Base-by-base conservation (phyloP, 2,888 invertebrate genomes). In the Cyaniris semiargus region DNA sequence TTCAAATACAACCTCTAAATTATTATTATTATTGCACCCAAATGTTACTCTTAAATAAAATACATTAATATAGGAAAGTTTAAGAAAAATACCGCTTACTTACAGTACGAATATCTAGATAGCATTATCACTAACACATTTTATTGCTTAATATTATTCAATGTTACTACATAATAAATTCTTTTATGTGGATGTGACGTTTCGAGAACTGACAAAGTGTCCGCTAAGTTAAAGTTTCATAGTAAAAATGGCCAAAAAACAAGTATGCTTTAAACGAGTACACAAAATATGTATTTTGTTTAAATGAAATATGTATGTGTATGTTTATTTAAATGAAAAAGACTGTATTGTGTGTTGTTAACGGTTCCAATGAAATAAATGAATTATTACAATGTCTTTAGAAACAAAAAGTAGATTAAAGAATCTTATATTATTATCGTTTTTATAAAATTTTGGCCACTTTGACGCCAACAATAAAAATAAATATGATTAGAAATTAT, bases 11-110 rank as follows among this genome's bases (percentile, higher is more conserved):
- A 66, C 27, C 66, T 85, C 87, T 82, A 90, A 91, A 88, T 87
- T 90, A 91, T 89, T 91, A 88, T 87, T 90, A 91, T 89, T 91
- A 91, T 91, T 91, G 91, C 91, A 91, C 90, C 85, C 86, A 88
- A 84, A 83, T 83, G 82, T 81, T 83, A 75, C 79, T 79, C 79
- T 80, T 79, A 79, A 80, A 81, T 77, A 76, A 81, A 81, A 79
- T 79, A 79, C 78, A 77, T 70, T 78, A 79, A 76, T 80, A 76
- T 77, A 78, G 77, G 79, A 78, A 79, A 82, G 58, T 78, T 82
- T 80, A 79, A 80, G 76, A 79, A 79, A 77, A 80, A 80, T 82
- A 80, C 71, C 76, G 38, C 71, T 71, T 72, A 72, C 71, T 79
- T 76, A 79, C 56, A 72, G 48, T 81, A 27, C 31, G 66, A 80